Evolutionary conservation across 2,113 vertebrate species (phyloP).

Genomic region (Paracanthobrama guichenoti): DNA sequence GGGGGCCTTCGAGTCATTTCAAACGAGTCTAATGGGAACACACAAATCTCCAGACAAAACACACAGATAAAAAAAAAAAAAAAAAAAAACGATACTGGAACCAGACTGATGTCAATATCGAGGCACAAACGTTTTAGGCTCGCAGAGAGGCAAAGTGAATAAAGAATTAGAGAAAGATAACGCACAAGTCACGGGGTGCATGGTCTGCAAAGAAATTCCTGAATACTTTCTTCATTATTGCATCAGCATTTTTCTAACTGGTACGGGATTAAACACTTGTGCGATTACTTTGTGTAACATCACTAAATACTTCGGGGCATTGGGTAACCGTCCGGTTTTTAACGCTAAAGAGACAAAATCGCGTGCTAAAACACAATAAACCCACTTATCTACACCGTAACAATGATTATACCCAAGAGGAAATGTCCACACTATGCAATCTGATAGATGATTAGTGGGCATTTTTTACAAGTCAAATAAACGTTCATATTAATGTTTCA

Average conservation of each 20-base stretch:
- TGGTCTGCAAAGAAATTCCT: slow-evolving; percentile 14
- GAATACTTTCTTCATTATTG: slow-evolving; percentile 50
- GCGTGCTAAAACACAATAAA: neutral
- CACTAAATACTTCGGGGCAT: slow-evolving; percentile 17
- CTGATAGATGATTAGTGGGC: neutral
- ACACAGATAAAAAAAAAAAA: slow-evolving; percentile 62
- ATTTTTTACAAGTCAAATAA: neutral
- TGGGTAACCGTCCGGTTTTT: neutral
- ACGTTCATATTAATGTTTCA: neutral
- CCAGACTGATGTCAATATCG: slow-evolving; percentile 51
- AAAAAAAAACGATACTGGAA: slow-evolving; percentile 1
- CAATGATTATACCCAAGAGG: neutral
- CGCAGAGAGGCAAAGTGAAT: slow-evolving; percentile 62
- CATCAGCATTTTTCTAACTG: slow-evolving; percentile 22
- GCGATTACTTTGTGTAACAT: slow-evolving; percentile 11
- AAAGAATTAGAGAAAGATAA: neutral
- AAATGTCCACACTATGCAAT: neutral
- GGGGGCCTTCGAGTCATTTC: slow-evolving; percentile 67
- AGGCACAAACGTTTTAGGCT: slow-evolving; percentile 67
- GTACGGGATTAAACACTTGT: slow-evolving; percentile 4
- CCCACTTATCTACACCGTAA: neutral
- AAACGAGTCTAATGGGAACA: slow-evolving; percentile 65
- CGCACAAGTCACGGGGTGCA: neutral
- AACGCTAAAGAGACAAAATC: neutral
- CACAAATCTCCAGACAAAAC: slow-evolving; percentile 68